phyloP scores from a whole-genome alignment of 2,797 vertebrate species.

The Podarcis siculus region DNA sequence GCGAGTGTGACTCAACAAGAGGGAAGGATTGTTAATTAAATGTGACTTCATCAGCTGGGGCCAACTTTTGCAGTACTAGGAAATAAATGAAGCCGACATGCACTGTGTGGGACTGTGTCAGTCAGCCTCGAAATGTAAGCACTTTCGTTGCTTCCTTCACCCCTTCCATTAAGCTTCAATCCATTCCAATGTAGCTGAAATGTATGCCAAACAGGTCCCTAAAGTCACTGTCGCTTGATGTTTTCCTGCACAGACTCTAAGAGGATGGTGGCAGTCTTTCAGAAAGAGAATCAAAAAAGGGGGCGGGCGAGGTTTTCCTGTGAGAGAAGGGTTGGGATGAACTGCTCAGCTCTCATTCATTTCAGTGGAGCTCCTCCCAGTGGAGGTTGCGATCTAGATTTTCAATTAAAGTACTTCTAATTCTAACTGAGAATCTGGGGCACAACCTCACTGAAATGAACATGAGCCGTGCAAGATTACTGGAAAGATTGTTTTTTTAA shows the following conservation, averaged over 20 bases:
- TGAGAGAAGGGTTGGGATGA: too few species aligned
- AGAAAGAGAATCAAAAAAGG: too few species aligned
- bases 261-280: background rate
- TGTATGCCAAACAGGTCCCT: background rate
- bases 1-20: conserved; percentile 39
- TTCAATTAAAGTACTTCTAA: too few species aligned
- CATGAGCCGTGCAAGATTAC: too few species aligned
- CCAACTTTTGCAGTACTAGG: rapidly evolving
- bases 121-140: background rate
- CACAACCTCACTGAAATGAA: too few species aligned
- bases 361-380: too few species aligned
- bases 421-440: too few species aligned
- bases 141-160: background rate
- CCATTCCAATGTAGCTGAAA: background rate
- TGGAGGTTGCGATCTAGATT: too few species aligned
- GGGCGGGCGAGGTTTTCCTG: background rate
- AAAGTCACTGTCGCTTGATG: background rate
- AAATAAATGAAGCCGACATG: background rate
- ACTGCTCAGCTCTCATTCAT: too few species aligned
- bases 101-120: background rate
- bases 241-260: background rate
- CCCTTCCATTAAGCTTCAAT: background rate
- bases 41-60: rapidly evolving
- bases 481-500: too few species aligned
- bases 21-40: conserved; percentile 45